Evolutionary conservation across 2,113 vertebrate species (phyloP).

Genomic region (Dipodomys ordii): DNA sequence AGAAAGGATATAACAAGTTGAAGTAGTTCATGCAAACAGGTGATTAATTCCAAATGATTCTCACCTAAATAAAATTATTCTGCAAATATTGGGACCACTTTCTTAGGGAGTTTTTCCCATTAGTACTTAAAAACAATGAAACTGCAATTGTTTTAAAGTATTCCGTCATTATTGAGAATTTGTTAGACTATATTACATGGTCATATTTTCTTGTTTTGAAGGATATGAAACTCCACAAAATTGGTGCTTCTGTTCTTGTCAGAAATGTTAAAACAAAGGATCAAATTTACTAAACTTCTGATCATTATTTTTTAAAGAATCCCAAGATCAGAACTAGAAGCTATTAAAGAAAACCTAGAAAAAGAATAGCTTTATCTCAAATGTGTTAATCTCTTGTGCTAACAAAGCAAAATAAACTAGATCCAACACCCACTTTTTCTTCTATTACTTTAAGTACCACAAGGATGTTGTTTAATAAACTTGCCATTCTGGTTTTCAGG

Average conservation of each 20-base stretch:
- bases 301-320: constrained; percentile 40
- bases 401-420: neutral
- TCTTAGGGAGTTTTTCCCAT: neutral
- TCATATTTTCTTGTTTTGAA: constrained; percentile 24
- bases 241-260: neutral
- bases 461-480: neutral
- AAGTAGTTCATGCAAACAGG: constrained; percentile 43
- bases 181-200: constrained; percentile 30
- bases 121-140: constrained; percentile 42
- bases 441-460: neutral
- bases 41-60: constrained; percentile 24
- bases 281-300: constrained; percentile 38
- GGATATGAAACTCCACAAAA: neutral
- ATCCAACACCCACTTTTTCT: neutral
- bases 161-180: constrained; percentile 27
- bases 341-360: neutral
- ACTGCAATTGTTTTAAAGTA: constrained; percentile 37
- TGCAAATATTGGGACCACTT: neutral
- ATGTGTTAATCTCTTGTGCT: neutral
- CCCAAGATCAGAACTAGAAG: neutral
- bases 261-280: constrained; percentile 43
- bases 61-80: constrained; percentile 28
- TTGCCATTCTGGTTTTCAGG: constrained; percentile 15
- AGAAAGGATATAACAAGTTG: neutral
- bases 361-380: constrained; percentile 30